Conservation (phyloP, 2,113 vertebrate genomes). For the Python bivittatus region DNA sequence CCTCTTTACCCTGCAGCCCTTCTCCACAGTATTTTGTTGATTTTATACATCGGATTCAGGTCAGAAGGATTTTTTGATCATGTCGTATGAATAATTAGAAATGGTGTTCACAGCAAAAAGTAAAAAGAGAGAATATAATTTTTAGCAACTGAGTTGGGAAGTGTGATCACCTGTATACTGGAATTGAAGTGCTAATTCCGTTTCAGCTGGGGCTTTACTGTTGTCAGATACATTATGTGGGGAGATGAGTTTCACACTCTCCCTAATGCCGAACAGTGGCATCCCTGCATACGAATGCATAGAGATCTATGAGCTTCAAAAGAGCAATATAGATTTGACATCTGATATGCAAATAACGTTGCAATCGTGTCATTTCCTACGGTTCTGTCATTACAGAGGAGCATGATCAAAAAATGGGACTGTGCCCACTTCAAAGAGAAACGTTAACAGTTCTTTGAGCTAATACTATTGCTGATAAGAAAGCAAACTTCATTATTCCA, state of each 20-base stretch:
- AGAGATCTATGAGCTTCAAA: not conserved
- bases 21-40: not conserved
- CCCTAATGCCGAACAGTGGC: not conserved
- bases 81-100: not conserved
- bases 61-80: not conserved
- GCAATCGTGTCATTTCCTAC: not conserved
- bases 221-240: not conserved
- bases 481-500: conserved; percentile 37
- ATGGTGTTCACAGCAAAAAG: not conserved
- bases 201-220: not conserved
- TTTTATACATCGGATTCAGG: accelerated
- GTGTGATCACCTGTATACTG: not conserved
- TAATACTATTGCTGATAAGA: conserved; percentile 9
- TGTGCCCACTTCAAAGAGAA: conserved; percentile 32
- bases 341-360: not conserved
- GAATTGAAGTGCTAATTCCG: not conserved
- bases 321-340: not conserved
- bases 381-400: conserved; percentile 11
- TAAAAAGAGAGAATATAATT: not conserved
- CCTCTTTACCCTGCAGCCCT: not conserved
- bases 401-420: not conserved
- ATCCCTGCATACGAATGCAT: not conserved
- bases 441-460: conserved; percentile 10
- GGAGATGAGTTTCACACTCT: not conserved
- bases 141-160: not conserved